Evolutionary conservation across 2,888 invertebrate species (phyloP).

Genomic region (Geotrupes spiniger): DNA sequence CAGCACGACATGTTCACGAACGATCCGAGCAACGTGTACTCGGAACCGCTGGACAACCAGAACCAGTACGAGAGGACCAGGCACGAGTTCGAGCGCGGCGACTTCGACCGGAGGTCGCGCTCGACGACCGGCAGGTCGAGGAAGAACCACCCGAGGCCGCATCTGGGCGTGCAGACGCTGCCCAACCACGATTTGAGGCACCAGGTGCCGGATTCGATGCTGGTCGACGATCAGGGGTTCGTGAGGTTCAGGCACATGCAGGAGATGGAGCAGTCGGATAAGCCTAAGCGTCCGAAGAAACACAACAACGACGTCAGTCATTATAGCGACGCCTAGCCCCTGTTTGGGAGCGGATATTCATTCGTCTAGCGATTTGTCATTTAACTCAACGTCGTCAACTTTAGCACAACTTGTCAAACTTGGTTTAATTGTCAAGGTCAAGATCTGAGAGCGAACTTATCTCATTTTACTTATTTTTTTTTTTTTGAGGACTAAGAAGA

Average conservation of each 20-base stretch:
- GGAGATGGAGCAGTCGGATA: constrained; percentile 31
- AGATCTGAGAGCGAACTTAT: no score
- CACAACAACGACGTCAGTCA: constrained; percentile 42
- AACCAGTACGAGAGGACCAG: constrained; percentile 47
- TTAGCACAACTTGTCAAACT: no score
- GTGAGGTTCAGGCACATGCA: constrained; percentile 70
- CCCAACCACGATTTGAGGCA: constrained; percentile 57
- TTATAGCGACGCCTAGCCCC: constrained; percentile 42
- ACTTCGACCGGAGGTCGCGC: constrained; percentile 49
- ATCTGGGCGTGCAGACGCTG: constrained; percentile 57
- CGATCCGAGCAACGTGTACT: constrained; percentile 54
- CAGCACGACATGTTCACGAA: constrained; percentile 46
- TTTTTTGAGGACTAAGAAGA: no score
- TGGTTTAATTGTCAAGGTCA: no score
- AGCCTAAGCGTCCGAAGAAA: constrained; percentile 41
- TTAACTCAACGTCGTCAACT: no score
- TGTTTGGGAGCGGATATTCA: constrained; percentile 5
- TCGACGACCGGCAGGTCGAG: constrained; percentile 48
- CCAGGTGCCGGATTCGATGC: constrained; percentile 67
- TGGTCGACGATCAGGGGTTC: constrained; percentile 89
- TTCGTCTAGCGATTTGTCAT: no score
- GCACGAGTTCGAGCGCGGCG: constrained; percentile 62
- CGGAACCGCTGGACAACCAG: constrained; percentile 45
- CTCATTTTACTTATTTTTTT: no score
- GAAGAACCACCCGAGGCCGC: constrained; percentile 51